A percentile compares a stretch with the other conserved stretches of the same genome.
phyloP scores from a whole-genome alignment of 2,888 invertebrate species.

The Muscina levida region DNA sequence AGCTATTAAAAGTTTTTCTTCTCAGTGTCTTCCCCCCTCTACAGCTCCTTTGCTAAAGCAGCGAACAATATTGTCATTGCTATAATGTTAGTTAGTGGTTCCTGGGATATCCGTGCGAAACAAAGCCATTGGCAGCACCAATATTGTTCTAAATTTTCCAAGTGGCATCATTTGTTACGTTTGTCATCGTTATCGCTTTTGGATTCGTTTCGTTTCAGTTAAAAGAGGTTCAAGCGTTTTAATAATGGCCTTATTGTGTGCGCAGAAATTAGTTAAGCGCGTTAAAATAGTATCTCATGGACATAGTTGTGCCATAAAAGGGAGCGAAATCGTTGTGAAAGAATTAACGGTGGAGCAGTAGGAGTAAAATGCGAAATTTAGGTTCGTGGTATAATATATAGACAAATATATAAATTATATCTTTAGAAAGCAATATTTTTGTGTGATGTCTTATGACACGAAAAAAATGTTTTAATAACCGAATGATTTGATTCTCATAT shows the following conservation, averaged over 20 bases:
- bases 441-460: no score
- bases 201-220: conserved; percentile 27
- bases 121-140: conserved; percentile 15
- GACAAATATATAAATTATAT: no score
- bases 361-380: background rate
- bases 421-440: no score
- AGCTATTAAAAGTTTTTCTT: conserved; percentile 27
- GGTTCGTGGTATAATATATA: no score
- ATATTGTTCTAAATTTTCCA: conserved; percentile 57
- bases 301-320: conserved; percentile 19
- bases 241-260: conserved; percentile 59
- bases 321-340: conserved; percentile 15
- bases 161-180: conserved; percentile 59
- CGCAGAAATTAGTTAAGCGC: conserved; percentile 62
- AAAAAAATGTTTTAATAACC: no score
- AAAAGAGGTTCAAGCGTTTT: conserved; percentile 54
- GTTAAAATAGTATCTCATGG: conserved; percentile 38
- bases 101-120: conserved; percentile 26
- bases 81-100: conserved; percentile 1
- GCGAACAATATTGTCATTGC: conserved; percentile 53
- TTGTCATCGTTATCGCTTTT: conserved; percentile 60
- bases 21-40: background rate
- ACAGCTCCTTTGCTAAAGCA: no score
- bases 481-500: no score
- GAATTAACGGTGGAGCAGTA: conserved; percentile 38